These are phyloP conservation scores for Eumaeus atala DNA, from an alignment of 1,140 invertebrate genomes.

Conservation along the genomic window DNA sequence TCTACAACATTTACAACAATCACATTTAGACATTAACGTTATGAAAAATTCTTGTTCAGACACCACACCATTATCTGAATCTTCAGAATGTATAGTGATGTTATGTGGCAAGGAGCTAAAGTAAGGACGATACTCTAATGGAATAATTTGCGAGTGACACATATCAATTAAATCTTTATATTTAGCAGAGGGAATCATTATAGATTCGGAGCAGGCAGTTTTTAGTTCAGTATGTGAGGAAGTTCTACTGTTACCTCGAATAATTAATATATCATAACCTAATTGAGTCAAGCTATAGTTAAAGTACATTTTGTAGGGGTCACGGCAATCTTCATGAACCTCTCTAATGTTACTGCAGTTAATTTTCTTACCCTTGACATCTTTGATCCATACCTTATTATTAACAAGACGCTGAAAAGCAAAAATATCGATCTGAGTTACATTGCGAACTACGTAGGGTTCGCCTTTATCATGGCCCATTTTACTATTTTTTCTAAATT, in stretches of 20 bases:
- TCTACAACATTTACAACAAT: no score
- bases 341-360: no score
- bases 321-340: conserved; percentile 6
- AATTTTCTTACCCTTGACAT: no score
- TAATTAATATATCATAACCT: conserved; percentile 21
- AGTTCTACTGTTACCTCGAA: conserved; percentile 10
- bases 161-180: conserved; percentile 20
- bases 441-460: not conserved
- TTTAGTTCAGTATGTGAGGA: conserved; percentile 1
- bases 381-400: no score
- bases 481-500: no score
- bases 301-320: conserved; percentile 19
- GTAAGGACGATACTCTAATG: conserved; percentile 20
- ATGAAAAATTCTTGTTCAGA: conserved; percentile 13
- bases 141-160: conserved; percentile 18
- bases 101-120: conserved; percentile 20
- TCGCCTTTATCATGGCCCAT: not conserved
- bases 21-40: no score
- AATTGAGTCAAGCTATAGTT: conserved; percentile 18
- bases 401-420: no score
- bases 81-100: not conserved
- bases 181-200: conserved; percentile 20
- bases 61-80: conserved; percentile 20
- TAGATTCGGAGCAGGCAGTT: conserved; percentile 13
- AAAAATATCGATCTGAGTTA: no score